Conservation (phyloP, 2,888 invertebrate species). For the Perizoma flavofasciatum region DNA sequence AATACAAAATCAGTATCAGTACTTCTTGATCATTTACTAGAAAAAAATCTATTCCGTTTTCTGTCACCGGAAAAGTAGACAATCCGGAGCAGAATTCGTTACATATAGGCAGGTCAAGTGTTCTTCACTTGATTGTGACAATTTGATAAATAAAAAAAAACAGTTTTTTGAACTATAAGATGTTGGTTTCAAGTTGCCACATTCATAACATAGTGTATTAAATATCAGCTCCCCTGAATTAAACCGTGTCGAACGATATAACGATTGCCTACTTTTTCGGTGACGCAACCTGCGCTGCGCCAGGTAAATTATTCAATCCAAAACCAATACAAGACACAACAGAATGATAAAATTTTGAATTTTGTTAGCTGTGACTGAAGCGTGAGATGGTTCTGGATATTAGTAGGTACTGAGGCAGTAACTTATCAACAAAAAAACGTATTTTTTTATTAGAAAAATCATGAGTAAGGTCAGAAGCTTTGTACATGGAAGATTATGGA, state of each 20-base stretch:
- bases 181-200: conserved; percentile 15
- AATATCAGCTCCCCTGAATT: conserved; percentile 3
- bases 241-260: conserved; percentile 8
- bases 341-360: conserved; percentile 78
- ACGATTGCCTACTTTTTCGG: conserved; percentile 34
- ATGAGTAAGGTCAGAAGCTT: conserved; percentile 41
- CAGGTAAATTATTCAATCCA: conserved; percentile 65
- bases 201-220: conserved; percentile 5
- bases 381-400: conserved; percentile 70
- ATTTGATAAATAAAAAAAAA: conserved; percentile 17
- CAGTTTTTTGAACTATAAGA: too few relatives aligned
- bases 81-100: conserved; percentile 21
- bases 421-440: conserved; percentile 16
- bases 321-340: conserved; percentile 85
- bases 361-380: conserved; percentile 79
- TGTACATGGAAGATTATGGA: conserved; percentile 35
- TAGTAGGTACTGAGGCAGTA: conserved; percentile 63
- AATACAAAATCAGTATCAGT: conserved; percentile 64
- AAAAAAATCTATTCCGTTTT: conserved; percentile 56
- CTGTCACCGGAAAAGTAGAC: conserved; percentile 37
- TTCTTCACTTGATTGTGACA: conserved; percentile 13
- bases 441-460: conserved; percentile 30
- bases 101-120: conserved; percentile 21
- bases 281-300: conserved; percentile 37
- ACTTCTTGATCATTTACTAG: conserved; percentile 51